Percentiles rank a stretch among this genome's conserved stretches.
These are phyloP conservation scores for Standfussiana lucernea DNA, from an alignment of 2,888 invertebrate species.

Conservation along the genomic window DNA sequence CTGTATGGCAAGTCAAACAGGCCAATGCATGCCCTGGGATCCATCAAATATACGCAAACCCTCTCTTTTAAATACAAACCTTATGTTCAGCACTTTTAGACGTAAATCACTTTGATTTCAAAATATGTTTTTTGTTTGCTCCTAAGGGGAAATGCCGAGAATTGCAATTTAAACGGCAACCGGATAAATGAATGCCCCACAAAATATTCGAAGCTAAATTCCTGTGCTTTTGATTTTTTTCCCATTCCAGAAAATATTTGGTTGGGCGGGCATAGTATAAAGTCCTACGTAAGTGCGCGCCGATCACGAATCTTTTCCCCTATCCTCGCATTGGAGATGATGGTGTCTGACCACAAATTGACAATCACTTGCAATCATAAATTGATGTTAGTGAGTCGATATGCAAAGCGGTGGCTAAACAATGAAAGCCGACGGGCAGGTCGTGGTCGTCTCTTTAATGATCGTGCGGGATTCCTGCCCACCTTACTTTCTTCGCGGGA, in stretches of 20 bases:
- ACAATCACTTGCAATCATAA: conserved; percentile 76
- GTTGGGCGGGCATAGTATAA: conserved; percentile 39
- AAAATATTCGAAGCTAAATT: conserved; percentile 64
- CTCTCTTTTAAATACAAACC: conserved; percentile 77
- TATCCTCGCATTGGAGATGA: conserved; percentile 16
- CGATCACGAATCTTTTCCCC: not conserved
- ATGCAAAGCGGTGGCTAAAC: conserved; percentile 83
- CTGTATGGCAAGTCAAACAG: conserved; percentile 72
- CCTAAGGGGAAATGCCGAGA: conserved; percentile 84
- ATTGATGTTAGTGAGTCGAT: conserved; percentile 76
- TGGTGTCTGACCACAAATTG: conserved; percentile 59
- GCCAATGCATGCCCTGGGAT: conserved; percentile 74
- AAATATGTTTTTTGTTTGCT: conserved; percentile 79
- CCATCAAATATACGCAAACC: conserved; percentile 77
- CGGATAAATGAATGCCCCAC: conserved; percentile 77
- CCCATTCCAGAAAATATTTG: conserved; percentile 47
- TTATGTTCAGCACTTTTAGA: conserved; percentile 73
- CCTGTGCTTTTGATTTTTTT: conserved; percentile 57
- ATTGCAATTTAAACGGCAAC: conserved; percentile 82
- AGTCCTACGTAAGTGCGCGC: conserved; percentile 19
- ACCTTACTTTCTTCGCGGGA: conserved; percentile 83
- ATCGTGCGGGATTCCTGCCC: conserved; percentile 78
- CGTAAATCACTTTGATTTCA: conserved; percentile 65
- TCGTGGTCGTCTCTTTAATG: conserved; percentile 81
- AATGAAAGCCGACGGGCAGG: conserved; percentile 84